Evolutionary conservation across 2,113 vertebrate genomes (phyloP), one percentile per base, ranked within the genome.

Genomic region (Mungos mungo): DNA sequence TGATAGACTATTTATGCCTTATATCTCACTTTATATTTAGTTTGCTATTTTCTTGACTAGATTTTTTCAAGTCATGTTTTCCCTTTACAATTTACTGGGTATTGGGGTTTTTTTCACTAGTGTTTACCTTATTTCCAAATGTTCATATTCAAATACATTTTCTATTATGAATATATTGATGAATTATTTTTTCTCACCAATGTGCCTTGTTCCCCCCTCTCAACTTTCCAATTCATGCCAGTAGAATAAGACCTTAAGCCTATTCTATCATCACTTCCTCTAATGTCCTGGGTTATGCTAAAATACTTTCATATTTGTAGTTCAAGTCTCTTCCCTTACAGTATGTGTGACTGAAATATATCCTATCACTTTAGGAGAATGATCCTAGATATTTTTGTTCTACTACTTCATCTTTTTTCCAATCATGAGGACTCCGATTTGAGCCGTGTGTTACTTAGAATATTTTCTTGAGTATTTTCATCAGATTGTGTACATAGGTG

Each of bases 101-200:
- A 41, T 29, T 81, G 7, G 15, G 33, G 15, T 57, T 95, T 83
- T 86, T 76, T 81, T 65, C 60, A 60, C 27, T 72, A 10, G 2
- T 38, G 27, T 85, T 77, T n/a, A 15, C 2, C 60, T 91, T 57
- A 76, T 92, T 97, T 76, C 13, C 19, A 93, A 93, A 93, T 91
- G 54, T n/a, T 93, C 38, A 88, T 10, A 88, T 79, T 91, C 52
- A 71, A 41, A 76, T 45, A 45, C 1, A n/a, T 69, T 63, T 95
- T 74, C 50, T 68, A 15, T 23, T 52, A 35, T 68, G 71, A 93
- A 47, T 76, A 45, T 88, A 69, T 14, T 33, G 74, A 66, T 25
- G 60, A 72, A 52, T 79, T 35, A 92, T 94, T 93, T 60, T 14
- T 91, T 71, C 52, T 87, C 52, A 83, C 27, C 21, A 68, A 93